These are phyloP conservation scores for Polia nebulosa DNA, from an alignment of 2,888 invertebrate genomes.

Conservation along the genomic window DNA sequence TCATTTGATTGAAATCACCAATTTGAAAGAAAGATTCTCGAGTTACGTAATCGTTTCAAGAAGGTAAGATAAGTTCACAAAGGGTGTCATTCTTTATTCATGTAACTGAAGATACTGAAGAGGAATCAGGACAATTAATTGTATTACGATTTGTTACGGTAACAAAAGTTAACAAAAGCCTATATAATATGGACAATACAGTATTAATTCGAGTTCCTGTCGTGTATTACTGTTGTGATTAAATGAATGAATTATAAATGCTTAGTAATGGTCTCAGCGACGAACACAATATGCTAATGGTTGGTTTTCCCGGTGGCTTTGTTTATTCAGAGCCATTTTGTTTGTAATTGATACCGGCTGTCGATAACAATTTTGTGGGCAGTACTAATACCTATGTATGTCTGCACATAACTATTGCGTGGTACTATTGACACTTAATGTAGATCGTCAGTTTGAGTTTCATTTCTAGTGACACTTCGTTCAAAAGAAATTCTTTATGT, in stretches of 20 bases:
- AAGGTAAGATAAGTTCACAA: conserved; percentile 22
- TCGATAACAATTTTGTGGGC: conserved; percentile 36
- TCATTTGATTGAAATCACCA: conserved; percentile 45
- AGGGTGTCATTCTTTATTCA: conserved; percentile 10
- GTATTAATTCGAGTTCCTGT: conserved; percentile 26
- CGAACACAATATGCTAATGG: conserved; percentile 53
- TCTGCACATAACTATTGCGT: background rate
- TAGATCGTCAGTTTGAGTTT: too few relatives aligned
- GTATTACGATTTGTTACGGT: conserved; percentile 1
- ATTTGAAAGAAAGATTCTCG: conserved; percentile 33
- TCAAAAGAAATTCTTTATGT: too few relatives aligned
- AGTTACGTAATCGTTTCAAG: conserved; percentile 33
- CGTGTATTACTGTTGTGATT: conserved; percentile 28
- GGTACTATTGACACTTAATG: background rate
- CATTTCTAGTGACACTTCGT: too few relatives aligned
- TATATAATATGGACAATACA: conserved; percentile 16
- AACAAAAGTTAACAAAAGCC: conserved; percentile 7
- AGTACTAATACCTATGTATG: conserved; percentile 2
- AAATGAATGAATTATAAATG: conserved; percentile 49
- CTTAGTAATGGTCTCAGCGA: conserved; percentile 32
- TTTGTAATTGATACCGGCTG: conserved; percentile 58
- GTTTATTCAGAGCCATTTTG: conserved; percentile 54
- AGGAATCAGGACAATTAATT: conserved; percentile 21
- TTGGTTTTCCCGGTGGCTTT: conserved; percentile 30
- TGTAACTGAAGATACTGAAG: conserved; percentile 13